Conservation (phyloP, 2,113 vertebrate species). For the Smithornis capensis region DNA sequence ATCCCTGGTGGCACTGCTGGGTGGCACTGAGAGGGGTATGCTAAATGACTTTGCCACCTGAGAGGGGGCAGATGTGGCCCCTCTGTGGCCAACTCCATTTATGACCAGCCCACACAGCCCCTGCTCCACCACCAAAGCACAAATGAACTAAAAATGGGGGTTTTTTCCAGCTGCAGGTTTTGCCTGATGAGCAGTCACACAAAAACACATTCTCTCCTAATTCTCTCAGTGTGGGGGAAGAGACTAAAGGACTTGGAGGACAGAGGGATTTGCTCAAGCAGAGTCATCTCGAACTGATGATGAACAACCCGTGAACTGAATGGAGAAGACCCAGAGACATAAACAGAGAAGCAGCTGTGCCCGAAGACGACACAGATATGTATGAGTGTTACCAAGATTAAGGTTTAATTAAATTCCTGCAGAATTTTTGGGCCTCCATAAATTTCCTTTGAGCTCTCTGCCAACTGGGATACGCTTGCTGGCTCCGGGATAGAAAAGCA, state of each 20-base stretch:
- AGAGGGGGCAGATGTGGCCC: not conserved
- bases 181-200: accelerated
- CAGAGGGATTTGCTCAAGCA: not conserved
- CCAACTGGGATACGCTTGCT: conserved; percentile 15
- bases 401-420: conserved; percentile 61
- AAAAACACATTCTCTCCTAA: accelerated
- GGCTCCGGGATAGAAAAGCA: not conserved
- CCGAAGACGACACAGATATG: not conserved
- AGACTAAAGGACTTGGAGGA: accelerated
- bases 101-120: not conserved
- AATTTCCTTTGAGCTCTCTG: conserved; percentile 49
- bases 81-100: not conserved
- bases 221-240: accelerated
- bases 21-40: not conserved
- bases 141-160: accelerated
- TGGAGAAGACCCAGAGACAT: not conserved
- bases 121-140: not conserved
- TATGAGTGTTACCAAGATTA: not conserved
- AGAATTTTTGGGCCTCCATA: conserved; percentile 29
- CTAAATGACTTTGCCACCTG: accelerated
- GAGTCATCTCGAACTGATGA: not conserved
- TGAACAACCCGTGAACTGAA: accelerated
- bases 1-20: not conserved
- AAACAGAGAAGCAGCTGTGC: accelerated
- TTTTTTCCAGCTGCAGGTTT: not conserved